Base-by-base conservation (phyloP, 2,797 vertebrate genomes). In the Calcarius lapponicus region DNA sequence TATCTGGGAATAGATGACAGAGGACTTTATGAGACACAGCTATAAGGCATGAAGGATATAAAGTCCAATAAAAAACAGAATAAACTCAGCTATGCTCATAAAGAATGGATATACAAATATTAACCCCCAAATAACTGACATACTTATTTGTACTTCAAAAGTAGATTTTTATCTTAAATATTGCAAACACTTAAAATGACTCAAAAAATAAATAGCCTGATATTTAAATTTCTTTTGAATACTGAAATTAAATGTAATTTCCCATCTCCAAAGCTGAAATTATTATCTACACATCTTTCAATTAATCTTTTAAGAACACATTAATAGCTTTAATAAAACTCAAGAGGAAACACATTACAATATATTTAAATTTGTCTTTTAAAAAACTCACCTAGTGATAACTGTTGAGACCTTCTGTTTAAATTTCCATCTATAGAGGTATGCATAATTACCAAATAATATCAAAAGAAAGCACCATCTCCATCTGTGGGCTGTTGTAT, bases 1-100 rank as follows among this genome's bases (percentile, higher is more conserved):
- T 93, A 60, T 94, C 73, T 89, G 79, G 64, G 61, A 91, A 80
- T 20, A 91, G 80, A 91, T 81, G 91, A 79, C 90, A 91, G 79
- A 89, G 54, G 84, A 83, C 51, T 95, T 93, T 85, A 94, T 71
- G 86, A 94, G 75, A 88, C 12, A 72, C 54, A 95, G 40, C 61
- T 94, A 71, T 70, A 85, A 90, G 38, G 69, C 76, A 70, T 92
- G 75, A 92, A 91, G 76, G 84, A 91, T 90, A 94, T 80, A 88
- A 86, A 91, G 31, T 67, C 54, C 72, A 86, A 74, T 95, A 83
- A 92, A 91, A 91, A 93, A 91, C 86, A 45, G 10, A 48, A 89
- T 76, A 85, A 95, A 81, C 31, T 94, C 80, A 86, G 81, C 48
- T 87, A 47, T 19, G 24, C 20, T 81, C 58, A 53, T 67, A 73